Evolutionary conservation across 2,113 vertebrate species (phyloP).

Genomic region (Gavia stellata): DNA sequence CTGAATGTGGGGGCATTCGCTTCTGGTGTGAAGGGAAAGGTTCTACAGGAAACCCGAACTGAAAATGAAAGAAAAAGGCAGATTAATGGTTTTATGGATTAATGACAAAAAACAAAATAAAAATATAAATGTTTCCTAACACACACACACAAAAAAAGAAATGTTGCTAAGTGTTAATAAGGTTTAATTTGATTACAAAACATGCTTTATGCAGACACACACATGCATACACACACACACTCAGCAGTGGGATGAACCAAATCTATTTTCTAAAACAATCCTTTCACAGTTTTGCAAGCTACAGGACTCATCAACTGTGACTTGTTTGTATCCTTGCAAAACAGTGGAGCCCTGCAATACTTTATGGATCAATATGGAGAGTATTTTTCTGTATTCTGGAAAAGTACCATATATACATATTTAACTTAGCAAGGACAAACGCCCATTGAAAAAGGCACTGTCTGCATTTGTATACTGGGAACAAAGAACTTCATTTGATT

Average conservation of each 20-base stretch:
- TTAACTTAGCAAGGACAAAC: constrained; percentile 13
- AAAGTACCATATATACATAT: constrained; percentile 32
- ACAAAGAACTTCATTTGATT: constrained; percentile 17
- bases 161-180: constrained; percentile 27
- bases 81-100: constrained; percentile 83
- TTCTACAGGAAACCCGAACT: constrained; percentile 96
- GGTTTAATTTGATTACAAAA: constrained; percentile 35
- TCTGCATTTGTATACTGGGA: not conserved
- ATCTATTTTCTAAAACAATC: constrained; percentile 15
- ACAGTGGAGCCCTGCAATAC: not conserved
- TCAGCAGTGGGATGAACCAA: constrained; percentile 39
- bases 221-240: not conserved
- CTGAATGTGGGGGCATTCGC: constrained; percentile 63
- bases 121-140: constrained; percentile 13
- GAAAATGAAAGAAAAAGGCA: constrained; percentile 91
- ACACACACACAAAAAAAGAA: not conserved
- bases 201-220: constrained; percentile 33
- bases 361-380: constrained; percentile 43
- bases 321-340: not conserved
- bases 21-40: constrained; percentile 81
- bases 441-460: not conserved
- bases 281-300: not conserved
- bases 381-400: constrained; percentile 23
- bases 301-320: not conserved
- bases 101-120: constrained; percentile 34